phyloP scores from a whole-genome alignment of 1,140 invertebrate species.

The Bombus impatiens region DNA sequence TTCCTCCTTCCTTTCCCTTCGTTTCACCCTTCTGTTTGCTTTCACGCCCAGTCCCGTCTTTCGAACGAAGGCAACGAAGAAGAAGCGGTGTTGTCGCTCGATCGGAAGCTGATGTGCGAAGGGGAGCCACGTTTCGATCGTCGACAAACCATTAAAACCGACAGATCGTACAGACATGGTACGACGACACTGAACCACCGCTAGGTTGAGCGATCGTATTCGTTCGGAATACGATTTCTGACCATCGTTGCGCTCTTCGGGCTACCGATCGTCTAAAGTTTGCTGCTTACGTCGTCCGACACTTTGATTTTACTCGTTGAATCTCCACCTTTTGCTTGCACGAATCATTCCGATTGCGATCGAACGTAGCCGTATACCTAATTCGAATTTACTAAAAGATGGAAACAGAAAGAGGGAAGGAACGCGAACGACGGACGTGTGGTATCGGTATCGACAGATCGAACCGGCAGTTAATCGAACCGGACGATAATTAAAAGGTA shows the following conservation, averaged over 20 bases:
- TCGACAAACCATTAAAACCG: background rate
- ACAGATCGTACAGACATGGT: background rate
- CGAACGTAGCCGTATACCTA: too few species aligned
- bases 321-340: too few species aligned
- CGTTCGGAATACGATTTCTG: background rate
- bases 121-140: background rate
- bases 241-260: background rate
- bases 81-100: constrained; percentile 56
- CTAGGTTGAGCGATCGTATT: background rate
- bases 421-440: background rate
- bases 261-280: background rate
- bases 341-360: too few species aligned
- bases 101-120: constrained; percentile 60
- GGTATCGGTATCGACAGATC: background rate
- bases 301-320: background rate
- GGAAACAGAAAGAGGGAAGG: background rate
- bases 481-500: background rate
- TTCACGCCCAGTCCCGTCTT: constrained; percentile 36
- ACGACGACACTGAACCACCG: background rate
- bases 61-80: background rate
- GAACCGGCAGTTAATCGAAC: too few species aligned
- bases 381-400: background rate
- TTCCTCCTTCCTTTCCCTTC: constrained; percentile 9
- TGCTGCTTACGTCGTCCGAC: background rate
- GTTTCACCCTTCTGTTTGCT: constrained; percentile 15